Evolutionary conservation across 2,113 vertebrate species (phyloP).

Genomic region (Tapirus terrestris): DNA sequence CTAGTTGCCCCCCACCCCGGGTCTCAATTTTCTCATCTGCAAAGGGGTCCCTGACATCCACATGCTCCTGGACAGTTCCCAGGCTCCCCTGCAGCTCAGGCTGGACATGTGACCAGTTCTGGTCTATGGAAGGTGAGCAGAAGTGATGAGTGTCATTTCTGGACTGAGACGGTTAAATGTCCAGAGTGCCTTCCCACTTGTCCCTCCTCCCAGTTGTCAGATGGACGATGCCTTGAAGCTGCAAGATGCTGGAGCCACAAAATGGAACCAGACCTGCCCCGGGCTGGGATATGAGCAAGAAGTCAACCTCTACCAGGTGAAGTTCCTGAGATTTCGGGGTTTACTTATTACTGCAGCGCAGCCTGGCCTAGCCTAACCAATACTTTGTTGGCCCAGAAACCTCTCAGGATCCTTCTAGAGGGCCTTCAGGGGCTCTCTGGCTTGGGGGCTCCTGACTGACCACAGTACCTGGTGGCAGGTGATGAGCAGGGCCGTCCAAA

Average conservation of each 20-base stretch:
- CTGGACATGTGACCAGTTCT: rapidly evolving
- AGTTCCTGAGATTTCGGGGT: not conserved
- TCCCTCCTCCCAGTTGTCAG: not conserved
- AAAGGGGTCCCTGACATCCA: not conserved
- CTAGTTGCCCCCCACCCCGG: not conserved
- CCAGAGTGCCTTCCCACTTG: not conserved
- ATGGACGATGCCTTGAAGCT: rapidly evolving
- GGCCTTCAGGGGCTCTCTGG: not conserved
- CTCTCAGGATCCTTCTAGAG: not conserved
- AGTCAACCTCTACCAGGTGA: rapidly evolving
- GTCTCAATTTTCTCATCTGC: not conserved
- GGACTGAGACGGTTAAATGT: not conserved
- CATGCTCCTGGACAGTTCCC: not conserved
- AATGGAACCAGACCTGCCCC: rapidly evolving
- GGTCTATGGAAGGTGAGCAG: not conserved
- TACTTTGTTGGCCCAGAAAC: not conserved
- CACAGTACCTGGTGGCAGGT: slow-evolving; percentile 95
- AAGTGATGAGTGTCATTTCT: not conserved
- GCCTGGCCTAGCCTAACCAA: not conserved
- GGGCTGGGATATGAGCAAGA: not conserved
- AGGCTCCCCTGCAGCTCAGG: not conserved
- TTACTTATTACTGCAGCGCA: not conserved
- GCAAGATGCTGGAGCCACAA: not conserved
- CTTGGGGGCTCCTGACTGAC: not conserved
- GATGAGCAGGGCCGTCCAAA: slow-evolving; percentile 97